A percentile compares a stretch with the other conserved stretches of the same genome.
Conservation (phyloP, 2,888 invertebrate genomes). For the Drosophila mimetica region DNA sequence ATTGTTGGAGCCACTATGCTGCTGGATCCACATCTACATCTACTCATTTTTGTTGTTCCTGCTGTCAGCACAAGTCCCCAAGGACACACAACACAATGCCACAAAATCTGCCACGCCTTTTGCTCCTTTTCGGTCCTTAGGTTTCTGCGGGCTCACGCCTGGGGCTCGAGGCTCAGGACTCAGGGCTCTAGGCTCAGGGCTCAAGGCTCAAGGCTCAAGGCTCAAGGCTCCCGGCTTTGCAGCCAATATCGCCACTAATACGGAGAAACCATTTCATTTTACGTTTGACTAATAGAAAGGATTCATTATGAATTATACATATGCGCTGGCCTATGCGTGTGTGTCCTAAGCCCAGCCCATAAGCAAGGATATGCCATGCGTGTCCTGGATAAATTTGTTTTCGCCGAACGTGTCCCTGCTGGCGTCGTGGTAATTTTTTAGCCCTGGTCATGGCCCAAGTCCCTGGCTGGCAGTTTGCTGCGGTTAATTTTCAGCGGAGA, state of each 20-base stretch:
- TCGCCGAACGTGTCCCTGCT: conserved; percentile 28
- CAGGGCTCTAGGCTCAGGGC: conserved; percentile 26
- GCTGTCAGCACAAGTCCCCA: conserved; percentile 62
- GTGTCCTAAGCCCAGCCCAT: conserved; percentile 27
- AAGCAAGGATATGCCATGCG: conserved; percentile 44
- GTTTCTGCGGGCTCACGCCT: conserved; percentile 44
- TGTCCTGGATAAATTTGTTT: conserved; percentile 60
- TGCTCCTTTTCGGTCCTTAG: conserved; percentile 25
- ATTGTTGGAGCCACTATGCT: conserved; percentile 22
- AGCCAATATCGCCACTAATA: conserved; percentile 73
- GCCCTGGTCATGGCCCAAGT: conserved; percentile 31
- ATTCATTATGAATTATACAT: conserved; percentile 80
- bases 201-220: conserved; percentile 11
- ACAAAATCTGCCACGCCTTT: conserved; percentile 56
- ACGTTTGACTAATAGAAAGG: conserved; percentile 80
- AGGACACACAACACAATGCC: conserved; percentile 70
- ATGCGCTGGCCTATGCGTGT: conserved; percentile 35
- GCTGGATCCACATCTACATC: not conserved
- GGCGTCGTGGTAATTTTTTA: conserved; percentile 42
- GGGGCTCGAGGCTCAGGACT: conserved; percentile 13
- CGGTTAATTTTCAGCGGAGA: conserved; percentile 73
- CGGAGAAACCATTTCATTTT: conserved; percentile 73
- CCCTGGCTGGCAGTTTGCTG: conserved; percentile 57
- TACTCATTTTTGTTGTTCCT: conserved; percentile 40
- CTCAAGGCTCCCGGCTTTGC: conserved; percentile 57